Evolutionary conservation across 2,113 vertebrate species (phyloP), one percentile per base, ranked within the genome.

Genomic region (Datnioides undecimradiatus): DNA sequence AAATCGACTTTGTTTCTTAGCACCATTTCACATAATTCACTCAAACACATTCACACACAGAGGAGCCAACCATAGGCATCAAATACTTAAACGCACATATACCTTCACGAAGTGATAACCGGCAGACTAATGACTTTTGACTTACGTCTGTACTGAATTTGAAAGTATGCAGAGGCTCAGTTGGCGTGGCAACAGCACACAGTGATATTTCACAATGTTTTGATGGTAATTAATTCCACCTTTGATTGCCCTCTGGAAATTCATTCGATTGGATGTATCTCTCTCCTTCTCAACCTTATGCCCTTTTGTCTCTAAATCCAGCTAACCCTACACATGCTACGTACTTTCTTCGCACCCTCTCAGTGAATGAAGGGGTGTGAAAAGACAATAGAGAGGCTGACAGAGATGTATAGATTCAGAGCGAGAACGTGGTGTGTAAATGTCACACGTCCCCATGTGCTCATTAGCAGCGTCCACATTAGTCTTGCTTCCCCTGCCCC

Each of bases 141-240:
- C 36, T 67, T 5, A 0, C 8, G 9, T 63, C 69, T 49, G 25
- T 45, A 48, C 71, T 12, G 65, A 64, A 55, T 48, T 52, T 66
- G 13, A 63, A 68, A 57, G 33, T 76, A 62, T 21, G 49, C 14
- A 31, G 46, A 58, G 33, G 38, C 73, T 78, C 29, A 33, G 82
- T 87, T 80, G 75, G 84, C 80, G 68, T 60, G 78, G 78, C 67
- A 90, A 88, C 78, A 4, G 71, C 36, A 29, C 73, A 63, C 70
- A 25, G 17, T 54, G 51, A 31, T 74, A 76, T 84, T 80, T 87
- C 33, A 14, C 33, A 51, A 82, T 67, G 69, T 77, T 57, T 68
- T 64, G 43, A 67, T 0, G 38, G 62, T 83, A 85, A 89, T 85
- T 87, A 69, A 83, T 84, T 83, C 81, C 79, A 84, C 82, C 83